Percentiles rank a stretch among this genome's conserved stretches.
These are phyloP conservation scores for Mastomys natalensis DNA, from an alignment of 2,113 vertebrate species.

Conservation along the genomic window DNA sequence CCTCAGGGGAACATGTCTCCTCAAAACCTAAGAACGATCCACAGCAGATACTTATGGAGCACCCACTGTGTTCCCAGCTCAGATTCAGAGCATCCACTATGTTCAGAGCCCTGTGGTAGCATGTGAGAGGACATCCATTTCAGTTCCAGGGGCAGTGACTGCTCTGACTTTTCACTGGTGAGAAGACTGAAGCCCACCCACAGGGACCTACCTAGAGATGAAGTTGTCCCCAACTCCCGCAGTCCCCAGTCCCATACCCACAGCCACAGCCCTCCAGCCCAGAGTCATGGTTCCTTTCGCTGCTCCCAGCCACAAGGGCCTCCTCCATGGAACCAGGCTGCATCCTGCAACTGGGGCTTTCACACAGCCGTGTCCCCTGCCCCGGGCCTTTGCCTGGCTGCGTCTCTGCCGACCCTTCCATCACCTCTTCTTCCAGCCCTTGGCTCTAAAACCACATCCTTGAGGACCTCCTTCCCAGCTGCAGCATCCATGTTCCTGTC, in stretches of 20 bases:
- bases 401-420: background rate
- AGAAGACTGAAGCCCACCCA: background rate
- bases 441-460: background rate
- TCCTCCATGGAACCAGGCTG: fast-evolving
- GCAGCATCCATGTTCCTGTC: background rate
- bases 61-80: no score
- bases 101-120: background rate
- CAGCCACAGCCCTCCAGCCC: background rate
- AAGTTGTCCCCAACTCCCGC: background rate
- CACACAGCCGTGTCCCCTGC: background rate
- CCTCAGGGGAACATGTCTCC: background rate
- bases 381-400: background rate
- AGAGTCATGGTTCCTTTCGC: no score
- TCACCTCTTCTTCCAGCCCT: background rate
- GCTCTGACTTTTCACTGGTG: background rate
- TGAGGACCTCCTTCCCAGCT: background rate
- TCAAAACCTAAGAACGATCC: background rate
- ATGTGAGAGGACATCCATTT: no score
- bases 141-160: background rate
- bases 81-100: background rate
- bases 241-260: no score
- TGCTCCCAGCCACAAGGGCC: background rate
- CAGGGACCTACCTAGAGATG: background rate
- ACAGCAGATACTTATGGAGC: background rate
- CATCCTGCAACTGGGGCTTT: background rate